A percentile compares a stretch with the other conserved stretches of the same genome.
Conservation (phyloP, 92 coral and sea anemone genomes). For the Parazoanthus darwini region DNA sequence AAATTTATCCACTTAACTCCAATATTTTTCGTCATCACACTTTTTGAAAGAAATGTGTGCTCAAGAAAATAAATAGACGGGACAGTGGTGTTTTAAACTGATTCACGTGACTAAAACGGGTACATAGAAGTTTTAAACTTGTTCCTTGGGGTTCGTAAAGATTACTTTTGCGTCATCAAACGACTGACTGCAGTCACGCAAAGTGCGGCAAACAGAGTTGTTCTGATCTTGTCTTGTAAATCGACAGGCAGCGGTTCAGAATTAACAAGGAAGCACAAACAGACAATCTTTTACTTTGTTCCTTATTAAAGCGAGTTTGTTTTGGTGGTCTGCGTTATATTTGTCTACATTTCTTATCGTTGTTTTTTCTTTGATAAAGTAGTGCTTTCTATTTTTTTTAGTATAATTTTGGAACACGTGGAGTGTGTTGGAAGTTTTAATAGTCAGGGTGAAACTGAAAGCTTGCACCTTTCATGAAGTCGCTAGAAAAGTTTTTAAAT, state of each 20-base stretch:
- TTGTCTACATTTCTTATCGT: background rate
- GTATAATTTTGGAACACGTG: slow-evolving; percentile 2
- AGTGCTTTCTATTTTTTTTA: background rate
- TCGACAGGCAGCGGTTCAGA: background rate
- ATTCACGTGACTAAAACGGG: background rate
- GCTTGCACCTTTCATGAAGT: background rate
- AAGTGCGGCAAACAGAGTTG: background rate
- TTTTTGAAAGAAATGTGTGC: background rate
- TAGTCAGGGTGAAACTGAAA: background rate
- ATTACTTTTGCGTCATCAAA: background rate
- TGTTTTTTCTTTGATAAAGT: background rate
- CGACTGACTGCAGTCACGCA: background rate
- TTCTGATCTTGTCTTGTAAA: background rate
- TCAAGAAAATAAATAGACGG: background rate
- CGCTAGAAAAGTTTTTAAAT: background rate
- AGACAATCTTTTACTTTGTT: background rate
- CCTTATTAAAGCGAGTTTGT: background rate
- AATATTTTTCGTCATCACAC: background rate
- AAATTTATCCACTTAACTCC: background rate
- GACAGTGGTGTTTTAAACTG: background rate
- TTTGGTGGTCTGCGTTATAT: background rate
- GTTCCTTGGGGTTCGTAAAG: background rate
- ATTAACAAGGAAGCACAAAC: background rate
- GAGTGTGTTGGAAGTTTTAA: background rate
- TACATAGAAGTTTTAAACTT: background rate